A percentile compares a stretch with the other conserved stretches of the same genome.
These are phyloP conservation scores for Drosophila micromelanica DNA, from an alignment of 1,140 invertebrate genomes.

Conservation along the genomic window DNA sequence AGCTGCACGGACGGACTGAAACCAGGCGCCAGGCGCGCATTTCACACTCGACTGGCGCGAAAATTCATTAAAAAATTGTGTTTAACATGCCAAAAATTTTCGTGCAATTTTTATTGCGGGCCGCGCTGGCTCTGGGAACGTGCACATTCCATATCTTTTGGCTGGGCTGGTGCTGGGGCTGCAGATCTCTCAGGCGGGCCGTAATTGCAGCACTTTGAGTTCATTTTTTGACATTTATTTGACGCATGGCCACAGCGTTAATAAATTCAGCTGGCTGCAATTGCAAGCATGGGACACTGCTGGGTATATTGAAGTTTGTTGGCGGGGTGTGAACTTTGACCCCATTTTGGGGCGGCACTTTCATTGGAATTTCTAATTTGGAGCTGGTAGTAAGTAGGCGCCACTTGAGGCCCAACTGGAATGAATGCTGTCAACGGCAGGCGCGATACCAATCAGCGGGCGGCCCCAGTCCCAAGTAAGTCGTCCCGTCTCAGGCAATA, in stretches of 20 bases:
- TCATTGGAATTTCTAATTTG: constrained; percentile 54
- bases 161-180: neutral
- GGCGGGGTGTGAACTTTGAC: constrained; percentile 22
- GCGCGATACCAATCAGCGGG: constrained; percentile 68
- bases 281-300: constrained; percentile 32
- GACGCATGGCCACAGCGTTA: constrained; percentile 68
- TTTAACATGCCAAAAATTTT: constrained; percentile 75
- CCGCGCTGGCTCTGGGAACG: constrained; percentile 8
- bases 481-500: constrained; percentile 32
- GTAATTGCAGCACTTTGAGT: constrained; percentile 62
- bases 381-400: constrained; percentile 28
- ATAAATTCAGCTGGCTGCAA: constrained; percentile 60
- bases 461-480: neutral
- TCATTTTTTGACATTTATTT: constrained; percentile 77
- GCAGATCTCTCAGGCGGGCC: constrained; percentile 28
- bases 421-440: constrained; percentile 69
- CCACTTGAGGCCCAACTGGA: constrained; percentile 28
- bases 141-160: constrained; percentile 42
- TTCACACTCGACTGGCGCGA: constrained; percentile 79
- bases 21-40: constrained; percentile 40
- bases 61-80: constrained; percentile 83
- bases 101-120: constrained; percentile 61
- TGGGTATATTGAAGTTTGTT: no score
- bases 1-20: neutral
- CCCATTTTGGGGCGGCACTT: constrained; percentile 37